phyloP scores from a whole-genome alignment of 2,113 vertebrate species.

The Dicrurus megarhynchus region DNA sequence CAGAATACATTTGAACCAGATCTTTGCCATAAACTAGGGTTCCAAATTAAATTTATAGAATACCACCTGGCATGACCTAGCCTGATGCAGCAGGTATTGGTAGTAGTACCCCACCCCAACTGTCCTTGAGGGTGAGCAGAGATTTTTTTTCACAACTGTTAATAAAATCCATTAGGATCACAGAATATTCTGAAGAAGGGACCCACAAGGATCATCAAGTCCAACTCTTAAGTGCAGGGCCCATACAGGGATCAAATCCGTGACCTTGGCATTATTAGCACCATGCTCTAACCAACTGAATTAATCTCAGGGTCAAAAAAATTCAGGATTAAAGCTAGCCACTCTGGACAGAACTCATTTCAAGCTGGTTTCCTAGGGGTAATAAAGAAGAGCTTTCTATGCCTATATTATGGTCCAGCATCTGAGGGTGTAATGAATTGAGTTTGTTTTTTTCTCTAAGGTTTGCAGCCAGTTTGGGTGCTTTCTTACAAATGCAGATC shows the following conservation, averaged over 20 bases:
- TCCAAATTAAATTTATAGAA: not conserved
- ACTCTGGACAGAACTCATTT: not conserved
- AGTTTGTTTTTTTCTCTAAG: not conserved
- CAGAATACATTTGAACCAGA: not conserved
- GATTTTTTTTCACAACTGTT: not conserved
- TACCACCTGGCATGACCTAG: rapidly evolving
- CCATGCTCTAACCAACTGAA: not conserved
- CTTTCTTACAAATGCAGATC: not conserved
- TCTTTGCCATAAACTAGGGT: not conserved
- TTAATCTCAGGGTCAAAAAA: not conserved
- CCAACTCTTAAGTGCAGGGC: not conserved
- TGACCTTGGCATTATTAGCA: not conserved
- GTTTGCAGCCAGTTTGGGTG: not conserved
- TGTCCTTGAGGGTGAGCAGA: not conserved
- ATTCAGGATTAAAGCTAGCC: not conserved
- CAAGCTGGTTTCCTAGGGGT: not conserved
- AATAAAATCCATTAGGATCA: not conserved
- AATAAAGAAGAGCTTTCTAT: not conserved
- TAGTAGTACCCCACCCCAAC: not conserved
- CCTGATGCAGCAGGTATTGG: not conserved
- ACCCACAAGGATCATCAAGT: not conserved
- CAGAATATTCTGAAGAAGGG: not conserved
- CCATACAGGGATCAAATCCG: not conserved
- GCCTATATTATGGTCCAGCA: rapidly evolving
- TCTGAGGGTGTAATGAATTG: not conserved